Conservation (phyloP, 2,113 vertebrate genomes). For the Arizona elegans region DNA sequence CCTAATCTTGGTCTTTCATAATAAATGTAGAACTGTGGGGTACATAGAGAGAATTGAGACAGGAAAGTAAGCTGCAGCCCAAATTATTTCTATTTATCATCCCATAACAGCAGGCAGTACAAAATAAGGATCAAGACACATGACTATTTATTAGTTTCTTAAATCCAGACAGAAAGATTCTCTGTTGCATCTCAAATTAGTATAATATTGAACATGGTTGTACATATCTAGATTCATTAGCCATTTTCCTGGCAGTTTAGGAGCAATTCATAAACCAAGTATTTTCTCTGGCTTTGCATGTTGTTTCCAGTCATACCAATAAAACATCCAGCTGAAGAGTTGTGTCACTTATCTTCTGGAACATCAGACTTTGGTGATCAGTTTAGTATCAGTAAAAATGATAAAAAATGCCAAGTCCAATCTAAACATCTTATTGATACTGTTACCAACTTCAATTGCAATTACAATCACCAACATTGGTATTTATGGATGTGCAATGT, state of each 20-base stretch:
- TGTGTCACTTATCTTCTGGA: background rate
- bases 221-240: background rate
- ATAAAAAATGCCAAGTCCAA: background rate
- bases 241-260: background rate
- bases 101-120: background rate
- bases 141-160: background rate
- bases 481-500: background rate
- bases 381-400: background rate
- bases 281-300: background rate
- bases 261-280: background rate
- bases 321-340: background rate
- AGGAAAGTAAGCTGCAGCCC: background rate
- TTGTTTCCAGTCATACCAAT: background rate
- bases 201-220: background rate
- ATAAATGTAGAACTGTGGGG: background rate
- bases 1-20: background rate
- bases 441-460: background rate
- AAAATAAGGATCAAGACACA: background rate
- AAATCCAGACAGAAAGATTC: background rate
- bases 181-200: background rate
- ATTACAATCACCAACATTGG: background rate
- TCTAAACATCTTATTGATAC: background rate
- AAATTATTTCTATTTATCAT: background rate
- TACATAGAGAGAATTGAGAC: background rate
- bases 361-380: background rate